A percentile compares a stretch with the other conserved stretches of the same genome.
phyloP scores from a whole-genome alignment of 2,113 vertebrate genomes.

The Amphilophus citrinellus region DNA sequence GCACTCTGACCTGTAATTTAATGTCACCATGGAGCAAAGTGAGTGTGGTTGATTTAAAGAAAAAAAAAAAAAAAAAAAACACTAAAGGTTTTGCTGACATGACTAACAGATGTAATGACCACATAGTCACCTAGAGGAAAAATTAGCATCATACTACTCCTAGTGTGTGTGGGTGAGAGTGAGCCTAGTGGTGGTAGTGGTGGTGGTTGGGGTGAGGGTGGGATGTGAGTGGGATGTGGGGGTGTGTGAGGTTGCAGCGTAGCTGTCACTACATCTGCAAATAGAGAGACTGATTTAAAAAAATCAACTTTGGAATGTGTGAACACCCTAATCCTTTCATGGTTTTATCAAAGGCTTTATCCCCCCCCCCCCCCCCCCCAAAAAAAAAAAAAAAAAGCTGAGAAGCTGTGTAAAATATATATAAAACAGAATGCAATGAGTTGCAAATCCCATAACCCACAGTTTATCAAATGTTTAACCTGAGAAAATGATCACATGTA shows the following conservation, averaged over 20 bases:
- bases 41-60: neutral
- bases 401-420: neutral
- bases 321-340: neutral
- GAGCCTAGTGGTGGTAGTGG: neutral
- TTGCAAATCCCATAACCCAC: no score
- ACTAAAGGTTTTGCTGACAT: constrained; percentile 8
- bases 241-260: neutral
- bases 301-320: constrained; percentile 17
- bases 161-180: neutral
- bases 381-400: no score
- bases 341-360: constrained; percentile 18
- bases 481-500: no score
- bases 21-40: neutral
- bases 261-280: constrained; percentile 19
- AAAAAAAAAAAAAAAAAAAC: neutral
- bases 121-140: neutral
- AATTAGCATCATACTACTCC: neutral
- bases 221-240: no score
- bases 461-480: no score
- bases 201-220: neutral
- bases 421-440: no score
- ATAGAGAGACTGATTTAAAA: constrained; percentile 25
- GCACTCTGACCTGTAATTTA: constrained; percentile 6
- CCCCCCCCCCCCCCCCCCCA: no score
- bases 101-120: constrained; percentile 2